Evolutionary conservation across 2,797 vertebrate genomes (phyloP), one percentile per base, ranked within the genome.

Genomic region (Acipenser transmontanus): DNA sequence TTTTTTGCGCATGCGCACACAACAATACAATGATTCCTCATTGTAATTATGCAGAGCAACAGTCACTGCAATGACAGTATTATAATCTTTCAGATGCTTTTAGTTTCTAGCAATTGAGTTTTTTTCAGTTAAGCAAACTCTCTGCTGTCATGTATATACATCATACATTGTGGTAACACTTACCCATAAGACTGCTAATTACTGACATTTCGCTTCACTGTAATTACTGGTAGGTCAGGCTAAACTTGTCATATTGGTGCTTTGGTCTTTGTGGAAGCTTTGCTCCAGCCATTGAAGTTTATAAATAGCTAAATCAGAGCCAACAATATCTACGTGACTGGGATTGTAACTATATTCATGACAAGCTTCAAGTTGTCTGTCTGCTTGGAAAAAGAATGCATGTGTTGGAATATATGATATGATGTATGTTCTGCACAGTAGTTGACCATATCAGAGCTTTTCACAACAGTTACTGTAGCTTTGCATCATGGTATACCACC

Each of bases 241-340:
- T 54, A 54, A n/a, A 54, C 52, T 54, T 54, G 52, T 54, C 52
- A 54, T 54, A 54, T 54, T n/a, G n/a, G n/a, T 54, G 52, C 52
- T 54, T 54, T n/a, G n/a, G 52, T 54, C 52, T 7, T 54, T 54
- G 52, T 54, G 52, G 52, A 54, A 54, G 52, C 8, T 4, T 54
- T 54, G 8, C 52, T 54, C 8, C 52, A 8, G n/a, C 52, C 52
- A 54, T 54, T 9, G n/a, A 54, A n/a, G 52, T 54, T 9, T 54
- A 54, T 54, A 54, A 54, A 54, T 54, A 54, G 52, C 4, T 54
- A 4, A 54, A 54, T 54, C 52, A 54, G n/a, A 54, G 52, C 52
- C 52, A 54, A 54, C 52, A 54, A 54, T n/a, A 54, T 3, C 52
- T 54, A 54, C 52, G 52, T 54, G 52, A 54, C 52, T 54, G 52